Evolutionary conservation across 1,140 invertebrate genomes (phyloP), one percentile per base, ranked within the genome.

Genomic region (Trichomalopsis sarcophagae): DNA sequence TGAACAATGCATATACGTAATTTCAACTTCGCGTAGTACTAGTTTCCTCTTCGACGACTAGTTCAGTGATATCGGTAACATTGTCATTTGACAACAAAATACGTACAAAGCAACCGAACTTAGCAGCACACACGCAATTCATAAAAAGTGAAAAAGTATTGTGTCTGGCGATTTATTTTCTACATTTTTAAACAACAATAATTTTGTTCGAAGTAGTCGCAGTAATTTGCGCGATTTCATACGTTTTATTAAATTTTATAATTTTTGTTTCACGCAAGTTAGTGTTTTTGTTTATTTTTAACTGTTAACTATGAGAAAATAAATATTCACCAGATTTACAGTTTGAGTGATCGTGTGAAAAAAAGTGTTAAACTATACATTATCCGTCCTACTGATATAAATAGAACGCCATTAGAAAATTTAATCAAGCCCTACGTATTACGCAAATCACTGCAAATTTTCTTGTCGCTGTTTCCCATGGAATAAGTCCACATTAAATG

Each of bases 401-500:
- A 62, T 23, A 36, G 27, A 40, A 80, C 23, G 21, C 21, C 10
- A 11, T 80, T 81, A 9, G 17, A 44, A 71, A 82, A 82, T 10
- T 55, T 71, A 11, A 33, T 82, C 33, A 73, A 50, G 40, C 36
- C 33, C n/a, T 44, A 21, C 76, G 30, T 44, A 14, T 23, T 47
- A 74, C 44, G n/a, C 10, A 0, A 55, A 21, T 55, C 44, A 82
- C 14, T 74, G 9, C 14, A 73, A 82, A 50, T 50, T 71, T 82
- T 55, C 21, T 74, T 55, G 33, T 40, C 10, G 13, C 21, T 17
- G 23, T 82, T 77, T 69, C 40, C 6, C 17, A 79, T 21, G 47
- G 13, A 74, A 74, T 79, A 62, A 5, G n/a, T 76, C 50, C 71
- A 36, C 55, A 69, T 40, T 40, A 77, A 82, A 81, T 81, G 71